These are phyloP conservation scores for Trematocara nigrifrons DNA, from an alignment of 2,113 vertebrate genomes.

Conservation along the genomic window DNA sequence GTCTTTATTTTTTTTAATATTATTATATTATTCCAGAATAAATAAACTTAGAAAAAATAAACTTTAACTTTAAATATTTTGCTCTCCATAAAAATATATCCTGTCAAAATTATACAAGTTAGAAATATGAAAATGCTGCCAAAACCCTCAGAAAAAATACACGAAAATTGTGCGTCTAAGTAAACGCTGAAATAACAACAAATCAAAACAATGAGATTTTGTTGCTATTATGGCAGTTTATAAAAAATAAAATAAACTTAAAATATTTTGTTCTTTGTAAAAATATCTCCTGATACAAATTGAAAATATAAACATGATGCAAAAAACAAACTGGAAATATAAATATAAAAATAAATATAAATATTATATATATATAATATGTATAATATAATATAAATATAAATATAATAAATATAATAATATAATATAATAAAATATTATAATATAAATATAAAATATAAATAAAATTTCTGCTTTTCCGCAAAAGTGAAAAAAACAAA, in stretches of 20 bases:
- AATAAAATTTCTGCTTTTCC: neutral
- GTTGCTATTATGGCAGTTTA: neutral
- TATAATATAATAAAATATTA: neutral
- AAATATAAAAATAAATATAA: neutral
- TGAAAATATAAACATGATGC: neutral
- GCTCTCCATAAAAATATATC: neutral
- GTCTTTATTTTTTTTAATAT: no score
- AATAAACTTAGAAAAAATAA: neutral
- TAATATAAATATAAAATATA: neutral
- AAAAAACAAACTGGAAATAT: neutral
- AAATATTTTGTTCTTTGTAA: neutral
- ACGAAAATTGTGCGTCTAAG: neutral
- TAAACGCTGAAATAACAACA: neutral
- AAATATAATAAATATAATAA: no score
- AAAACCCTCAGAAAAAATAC: rapidly evolving
- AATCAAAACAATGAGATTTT: neutral
- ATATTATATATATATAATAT: no score
- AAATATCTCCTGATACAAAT: neutral
- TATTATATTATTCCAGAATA: neutral
- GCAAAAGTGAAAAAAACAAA: neutral
- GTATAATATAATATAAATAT: no score
- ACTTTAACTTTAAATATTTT: neutral
- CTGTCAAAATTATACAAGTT: neutral
- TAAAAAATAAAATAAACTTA: neutral
- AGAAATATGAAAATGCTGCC: neutral